Evolutionary conservation across 2,888 invertebrate genomes (phyloP), one percentile per base, ranked within the genome.

Genomic region (Pachycephus smyrnensis): DNA sequence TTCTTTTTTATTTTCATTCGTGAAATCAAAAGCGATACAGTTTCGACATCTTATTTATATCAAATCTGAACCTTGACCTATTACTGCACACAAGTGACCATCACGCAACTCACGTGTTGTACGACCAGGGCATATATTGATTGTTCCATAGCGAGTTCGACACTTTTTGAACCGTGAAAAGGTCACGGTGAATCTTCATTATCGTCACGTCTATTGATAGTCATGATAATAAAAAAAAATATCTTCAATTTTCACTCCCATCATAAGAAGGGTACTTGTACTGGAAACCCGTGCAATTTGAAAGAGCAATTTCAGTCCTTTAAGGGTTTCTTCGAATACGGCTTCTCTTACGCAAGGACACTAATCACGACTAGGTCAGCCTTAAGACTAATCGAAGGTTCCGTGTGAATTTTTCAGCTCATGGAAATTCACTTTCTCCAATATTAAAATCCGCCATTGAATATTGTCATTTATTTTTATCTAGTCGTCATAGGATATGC

Each of bases 1-100:
- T 23, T 69, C 30, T 78, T 77, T 68, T 77, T 40, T 0, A 37
- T 33, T 77, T 73, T 74, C 55, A 69, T 75, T 71, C 9, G 6
- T 55, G 23, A 23, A 23, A 23, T 55, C 23, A 55, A 55, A 55
- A 55, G 6, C 9, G 2, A 55, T 55, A 23, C 23, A 23, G 40
- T 55, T 55, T 55, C 23, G 40, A 23, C 15, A 23, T 6, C 23
- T 55, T 9, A 55, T 1, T 55, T 23, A 55, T 55, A 55, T 55
- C 15, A 15, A 55, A 55, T 23, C 9, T 55, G 23, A 55, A 55
- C 40, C 40, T 55, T 23, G 40, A 55, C 40, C 40, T 55, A 55
- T 55, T 6, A 23, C 23, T 55, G 1, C 40, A 55, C 40, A 55
- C 23, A 23, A 23, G 40, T 2, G 40, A 55, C 15, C 40, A 55